These are phyloP conservation scores for Polietes domitor DNA, from an alignment of 2,888 invertebrate genomes.

Conservation along the genomic window DNA sequence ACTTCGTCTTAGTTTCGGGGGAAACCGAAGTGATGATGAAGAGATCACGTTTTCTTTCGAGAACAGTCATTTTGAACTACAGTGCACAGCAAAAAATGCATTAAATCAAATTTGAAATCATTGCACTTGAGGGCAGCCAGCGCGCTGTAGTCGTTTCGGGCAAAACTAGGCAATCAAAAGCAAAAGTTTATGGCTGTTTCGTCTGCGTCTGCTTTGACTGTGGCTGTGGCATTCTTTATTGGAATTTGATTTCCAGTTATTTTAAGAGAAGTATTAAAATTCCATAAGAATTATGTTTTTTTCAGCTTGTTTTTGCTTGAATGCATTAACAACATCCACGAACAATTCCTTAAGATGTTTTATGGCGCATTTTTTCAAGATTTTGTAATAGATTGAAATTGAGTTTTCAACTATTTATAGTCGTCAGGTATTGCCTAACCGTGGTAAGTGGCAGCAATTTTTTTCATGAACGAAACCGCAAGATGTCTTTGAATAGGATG, in stretches of 20 bases:
- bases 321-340: background rate
- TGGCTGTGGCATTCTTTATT: background rate
- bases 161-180: slow-evolving; percentile 42
- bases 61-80: slow-evolving; percentile 34
- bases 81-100: slow-evolving; percentile 21
- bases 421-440: background rate
- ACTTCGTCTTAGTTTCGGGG: background rate
- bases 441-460: background rate
- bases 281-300: slow-evolving; percentile 1
- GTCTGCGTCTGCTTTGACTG: background rate
- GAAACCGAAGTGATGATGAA: slow-evolving; percentile 42
- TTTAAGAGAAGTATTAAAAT: slow-evolving; percentile 5
- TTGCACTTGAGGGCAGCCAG: slow-evolving; percentile 66
- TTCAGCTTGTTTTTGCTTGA: background rate
- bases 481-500: too few species aligned
- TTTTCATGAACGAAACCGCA: too few species aligned
- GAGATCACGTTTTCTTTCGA: slow-evolving; percentile 63
- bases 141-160: background rate
- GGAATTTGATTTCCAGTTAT: slow-evolving; percentile 43
- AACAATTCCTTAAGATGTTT: slow-evolving; percentile 13
- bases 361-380: background rate
- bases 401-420: background rate
- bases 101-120: slow-evolving; percentile 63
- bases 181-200: slow-evolving; percentile 53
- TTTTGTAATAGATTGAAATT: slow-evolving; percentile 10